A percentile compares a stretch with the other conserved stretches of the same genome.
These are phyloP conservation scores for Drosophila pectinifera DNA, from an alignment of 1,140 invertebrate genomes.

Conservation along the genomic window DNA sequence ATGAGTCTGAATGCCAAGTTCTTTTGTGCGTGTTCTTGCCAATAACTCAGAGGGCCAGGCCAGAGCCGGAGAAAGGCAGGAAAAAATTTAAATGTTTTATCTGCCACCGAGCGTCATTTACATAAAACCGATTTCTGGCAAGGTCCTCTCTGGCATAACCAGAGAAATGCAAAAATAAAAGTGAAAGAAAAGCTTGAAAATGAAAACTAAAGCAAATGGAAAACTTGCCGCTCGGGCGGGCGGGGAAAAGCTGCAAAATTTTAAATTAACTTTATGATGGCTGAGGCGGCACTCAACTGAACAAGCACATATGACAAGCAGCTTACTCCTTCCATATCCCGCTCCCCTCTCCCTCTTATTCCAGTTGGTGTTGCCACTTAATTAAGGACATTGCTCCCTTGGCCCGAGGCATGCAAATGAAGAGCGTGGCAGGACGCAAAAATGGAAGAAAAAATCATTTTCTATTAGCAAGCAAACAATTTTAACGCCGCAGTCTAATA, in stretches of 20 bases:
- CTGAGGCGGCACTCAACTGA: slow-evolving; percentile 58
- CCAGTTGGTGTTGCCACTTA: slow-evolving; percentile 58
- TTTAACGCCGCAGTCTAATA: slow-evolving; percentile 76
- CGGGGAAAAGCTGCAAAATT: slow-evolving; percentile 54
- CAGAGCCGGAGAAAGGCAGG: background rate
- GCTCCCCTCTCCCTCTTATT: background rate
- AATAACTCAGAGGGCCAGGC: slow-evolving; percentile 61
- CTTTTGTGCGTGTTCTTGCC: slow-evolving; percentile 64
- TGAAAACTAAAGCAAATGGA: slow-evolving; percentile 54
- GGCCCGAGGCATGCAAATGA: slow-evolving; percentile 73
- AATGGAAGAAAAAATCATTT: slow-evolving; percentile 59
- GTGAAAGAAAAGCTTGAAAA: slow-evolving; percentile 22
- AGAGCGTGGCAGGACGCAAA: slow-evolving; percentile 38
- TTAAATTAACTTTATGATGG: slow-evolving; percentile 76
- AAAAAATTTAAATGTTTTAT: slow-evolving; percentile 64
- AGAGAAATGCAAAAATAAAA: slow-evolving; percentile 13
- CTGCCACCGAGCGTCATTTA: slow-evolving; percentile 63
- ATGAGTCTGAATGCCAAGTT: slow-evolving; percentile 57
- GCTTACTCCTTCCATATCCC: background rate
- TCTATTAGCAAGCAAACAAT: slow-evolving; percentile 81
- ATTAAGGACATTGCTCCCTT: slow-evolving; percentile 77
- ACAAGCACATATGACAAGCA: slow-evolving; percentile 64
- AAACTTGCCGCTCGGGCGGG: slow-evolving; percentile 20
- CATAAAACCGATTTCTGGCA: slow-evolving; percentile 75
- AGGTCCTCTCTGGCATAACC: slow-evolving; percentile 7